Evolutionary conservation across 2,113 vertebrate genomes (phyloP), one percentile per base, ranked within the genome.

Genomic region (Vidua chalybeata): DNA sequence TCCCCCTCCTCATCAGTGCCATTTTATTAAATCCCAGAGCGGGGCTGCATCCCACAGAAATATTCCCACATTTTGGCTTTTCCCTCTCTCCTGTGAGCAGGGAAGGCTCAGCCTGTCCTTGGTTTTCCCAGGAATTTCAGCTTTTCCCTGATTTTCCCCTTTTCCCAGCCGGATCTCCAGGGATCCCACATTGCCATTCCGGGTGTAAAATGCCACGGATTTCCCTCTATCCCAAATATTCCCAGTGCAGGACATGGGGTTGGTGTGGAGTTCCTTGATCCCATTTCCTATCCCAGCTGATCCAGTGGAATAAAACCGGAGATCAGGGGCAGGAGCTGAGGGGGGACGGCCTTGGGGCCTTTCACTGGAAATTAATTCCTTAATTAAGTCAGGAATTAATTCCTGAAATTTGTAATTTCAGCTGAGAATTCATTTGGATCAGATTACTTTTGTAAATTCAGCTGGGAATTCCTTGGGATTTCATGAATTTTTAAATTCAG

Each of bases 191-290:
- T 1, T 31, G 13, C 62, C n/a, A 0, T 0, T 8, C 6, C 13
- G 27, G 15, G 3, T 4, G 22, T 6, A 2, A 67, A 86, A 16
- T 1, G 1, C 28, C 15, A 0, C 0, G 0, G 11, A 3, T 67
- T 56, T 46, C 31, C 67, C 48, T 54, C 62, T 9, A 1, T 10
- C 78, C 51, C 71, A 1, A 33, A 48, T 2, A 2, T 87, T 15
- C 5, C 30, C 1, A 2, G 3, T 1, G n/a, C 77, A 12, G 59
- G 48, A 11, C 35, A 1, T 0, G 17, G 31, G 77, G 68, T 28
- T 3, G 15, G 37, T 14, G 33, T 11, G 1, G 4, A 37, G 30
- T 33, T 48, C 61, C 43, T 21, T 0, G 54, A 15, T 71, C 63
- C 52, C 4, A 0, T 3, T 5, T 5, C 0, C 9, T 15, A 4